phyloP scores from a whole-genome alignment of 2,113 vertebrate species.

The Myotis yumanensis region DNA sequence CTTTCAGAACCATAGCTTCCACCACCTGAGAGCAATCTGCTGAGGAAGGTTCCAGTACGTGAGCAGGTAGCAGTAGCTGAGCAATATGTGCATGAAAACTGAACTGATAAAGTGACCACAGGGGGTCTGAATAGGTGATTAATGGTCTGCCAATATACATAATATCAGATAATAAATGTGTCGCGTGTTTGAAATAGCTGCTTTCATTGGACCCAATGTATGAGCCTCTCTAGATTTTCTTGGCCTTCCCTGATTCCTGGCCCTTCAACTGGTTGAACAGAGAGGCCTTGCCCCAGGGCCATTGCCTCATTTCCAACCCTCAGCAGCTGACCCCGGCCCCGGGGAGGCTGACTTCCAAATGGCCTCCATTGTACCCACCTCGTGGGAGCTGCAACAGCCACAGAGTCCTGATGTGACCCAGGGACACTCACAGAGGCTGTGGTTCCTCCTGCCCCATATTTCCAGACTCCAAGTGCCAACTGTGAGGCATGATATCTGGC shows the following conservation, averaged over 20 bases:
- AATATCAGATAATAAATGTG: background rate
- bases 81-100: background rate
- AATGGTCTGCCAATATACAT: constrained; percentile 16
- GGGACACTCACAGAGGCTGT: background rate
- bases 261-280: background rate
- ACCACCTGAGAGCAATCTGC: background rate
- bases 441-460: background rate
- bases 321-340: background rate
- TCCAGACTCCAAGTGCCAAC: background rate
- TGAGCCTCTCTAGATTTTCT: background rate
- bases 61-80: background rate
- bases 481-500: background rate
- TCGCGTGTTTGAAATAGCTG: background rate
- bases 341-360: background rate
- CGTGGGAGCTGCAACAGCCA: background rate
- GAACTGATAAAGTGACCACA: background rate
- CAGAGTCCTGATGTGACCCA: background rate
- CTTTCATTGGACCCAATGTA: constrained; percentile 1
- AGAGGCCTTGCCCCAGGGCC: background rate
- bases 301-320: background rate
- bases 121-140: background rate
- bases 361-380: background rate
- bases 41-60: background rate
- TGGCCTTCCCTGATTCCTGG: background rate
- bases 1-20: background rate